A percentile compares a stretch with the other conserved stretches of the same genome.
phyloP scores from a whole-genome alignment of 1,140 invertebrate genomes.

The Drosophila aff. region DNA sequence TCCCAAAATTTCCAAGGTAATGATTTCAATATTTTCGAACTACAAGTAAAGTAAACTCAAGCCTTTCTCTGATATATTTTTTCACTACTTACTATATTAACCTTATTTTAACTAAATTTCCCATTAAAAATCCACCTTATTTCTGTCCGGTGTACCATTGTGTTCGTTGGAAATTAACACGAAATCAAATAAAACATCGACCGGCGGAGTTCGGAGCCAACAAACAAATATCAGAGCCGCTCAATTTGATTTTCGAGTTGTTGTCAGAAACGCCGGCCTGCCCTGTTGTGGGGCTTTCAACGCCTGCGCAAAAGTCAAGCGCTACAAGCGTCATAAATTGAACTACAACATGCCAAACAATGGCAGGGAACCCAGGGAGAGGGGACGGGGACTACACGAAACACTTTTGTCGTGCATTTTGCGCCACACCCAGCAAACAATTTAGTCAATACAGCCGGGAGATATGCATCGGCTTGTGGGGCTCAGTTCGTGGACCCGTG shows the following conservation, averaged over 20 bases:
- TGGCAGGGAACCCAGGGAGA: slow-evolving; percentile 20
- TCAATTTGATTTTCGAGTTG: slow-evolving; percentile 69
- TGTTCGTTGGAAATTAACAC: slow-evolving; percentile 76
- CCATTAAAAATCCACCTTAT: background rate
- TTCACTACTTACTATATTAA: background rate
- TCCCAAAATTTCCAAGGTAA: too few species aligned
- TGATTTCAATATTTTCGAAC: too few species aligned
- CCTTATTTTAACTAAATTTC: background rate
- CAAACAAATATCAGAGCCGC: slow-evolving; percentile 43
- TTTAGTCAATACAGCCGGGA: slow-evolving; percentile 67
- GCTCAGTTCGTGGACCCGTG: slow-evolving; percentile 29
- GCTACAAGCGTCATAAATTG: slow-evolving; percentile 77
- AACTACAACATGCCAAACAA: slow-evolving; percentile 81
- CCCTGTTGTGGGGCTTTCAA: slow-evolving; percentile 74
- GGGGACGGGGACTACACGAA: slow-evolving; percentile 37
- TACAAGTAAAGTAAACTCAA: too few species aligned
- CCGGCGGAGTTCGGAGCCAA: slow-evolving; percentile 13
- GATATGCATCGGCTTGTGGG: slow-evolving; percentile 68
- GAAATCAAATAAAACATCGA: slow-evolving; percentile 67
- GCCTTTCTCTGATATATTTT: too few species aligned
- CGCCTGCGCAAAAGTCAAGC: slow-evolving; percentile 80
- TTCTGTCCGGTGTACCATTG: slow-evolving; percentile 33
- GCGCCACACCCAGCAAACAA: slow-evolving; percentile 74
- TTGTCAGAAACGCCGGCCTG: slow-evolving; percentile 34
- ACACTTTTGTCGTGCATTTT: slow-evolving; percentile 74